Conservation (phyloP, 2,113 vertebrate species). For the Dolichallabes microphthalmus region DNA sequence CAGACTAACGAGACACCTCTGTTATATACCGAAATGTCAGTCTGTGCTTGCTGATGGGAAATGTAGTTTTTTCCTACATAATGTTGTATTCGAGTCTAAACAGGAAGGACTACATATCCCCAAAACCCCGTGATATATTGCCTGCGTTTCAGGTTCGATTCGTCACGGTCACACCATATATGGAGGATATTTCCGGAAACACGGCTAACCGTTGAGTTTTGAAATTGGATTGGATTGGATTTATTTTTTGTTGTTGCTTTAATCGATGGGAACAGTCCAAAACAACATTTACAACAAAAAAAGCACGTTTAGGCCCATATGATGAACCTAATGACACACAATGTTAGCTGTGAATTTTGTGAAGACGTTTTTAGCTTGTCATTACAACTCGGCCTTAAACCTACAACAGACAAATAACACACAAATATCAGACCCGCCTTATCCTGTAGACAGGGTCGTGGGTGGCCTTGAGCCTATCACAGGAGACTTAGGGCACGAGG, state of each 20-base stretch:
- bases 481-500: too few relatives aligned
- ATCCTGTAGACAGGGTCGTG: too few relatives aligned
- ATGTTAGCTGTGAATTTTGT: background rate
- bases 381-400: background rate
- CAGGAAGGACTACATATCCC: slow-evolving; percentile 55
- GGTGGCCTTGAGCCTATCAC: too few relatives aligned
- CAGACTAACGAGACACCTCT: slow-evolving; percentile 66
- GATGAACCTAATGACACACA: too few relatives aligned
- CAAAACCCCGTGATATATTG: slow-evolving; percentile 38
- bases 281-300: background rate
- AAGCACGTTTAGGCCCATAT: background rate
- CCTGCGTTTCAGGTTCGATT: background rate
- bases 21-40: slow-evolving; percentile 46
- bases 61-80: slow-evolving; percentile 57
- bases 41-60: slow-evolving; percentile 44
- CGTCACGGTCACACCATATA: slow-evolving; percentile 55
- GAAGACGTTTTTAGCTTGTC: background rate
- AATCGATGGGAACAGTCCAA: background rate
- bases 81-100: accelerated
- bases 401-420: background rate
- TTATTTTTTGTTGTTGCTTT: too few relatives aligned
- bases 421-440: background rate
- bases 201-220: slow-evolving; percentile 23
- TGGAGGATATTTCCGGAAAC: slow-evolving; percentile 45
- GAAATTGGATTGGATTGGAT: background rate